phyloP scores from a whole-genome alignment of 2,888 invertebrate genomes.

The Phlogophora meticulosa region DNA sequence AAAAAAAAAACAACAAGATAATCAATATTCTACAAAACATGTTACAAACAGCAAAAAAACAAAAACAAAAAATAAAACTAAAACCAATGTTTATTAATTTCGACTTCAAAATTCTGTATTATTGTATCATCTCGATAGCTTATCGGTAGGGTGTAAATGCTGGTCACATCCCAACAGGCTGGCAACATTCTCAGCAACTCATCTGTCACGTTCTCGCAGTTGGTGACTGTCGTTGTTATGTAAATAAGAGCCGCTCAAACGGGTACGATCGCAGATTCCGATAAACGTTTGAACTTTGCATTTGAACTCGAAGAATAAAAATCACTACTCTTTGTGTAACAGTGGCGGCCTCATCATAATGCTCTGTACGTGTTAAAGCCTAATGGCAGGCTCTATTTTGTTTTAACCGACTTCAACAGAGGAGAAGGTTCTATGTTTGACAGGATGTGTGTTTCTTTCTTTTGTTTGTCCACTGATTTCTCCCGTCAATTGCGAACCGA shows the following conservation, averaged over 20 bases:
- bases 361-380: not conserved
- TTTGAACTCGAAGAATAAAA: conserved; percentile 53
- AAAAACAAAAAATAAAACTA: too few species aligned
- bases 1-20: too few species aligned
- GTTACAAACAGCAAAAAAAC: too few species aligned
- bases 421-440: too few species aligned
- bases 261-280: conserved; percentile 51
- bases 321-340: conserved; percentile 33
- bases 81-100: too few species aligned
- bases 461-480: too few species aligned
- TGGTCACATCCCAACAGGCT: not conserved
- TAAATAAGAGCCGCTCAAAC: conserved; percentile 50
- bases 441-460: too few species aligned
- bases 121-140: too few species aligned
- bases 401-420: not conserved
- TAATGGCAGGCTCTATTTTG: not conserved
- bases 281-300: conserved; percentile 53
- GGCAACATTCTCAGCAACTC: conserved; percentile 32
- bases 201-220: conserved; percentile 51
- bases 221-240: conserved; percentile 60
- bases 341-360: not conserved
- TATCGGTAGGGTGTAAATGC: too few species aligned
- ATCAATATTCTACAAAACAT: too few species aligned
- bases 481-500: too few species aligned
- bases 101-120: too few species aligned